Evolutionary conservation across 2,888 invertebrate species (phyloP).

Genomic region (Panopea generosa): DNA sequence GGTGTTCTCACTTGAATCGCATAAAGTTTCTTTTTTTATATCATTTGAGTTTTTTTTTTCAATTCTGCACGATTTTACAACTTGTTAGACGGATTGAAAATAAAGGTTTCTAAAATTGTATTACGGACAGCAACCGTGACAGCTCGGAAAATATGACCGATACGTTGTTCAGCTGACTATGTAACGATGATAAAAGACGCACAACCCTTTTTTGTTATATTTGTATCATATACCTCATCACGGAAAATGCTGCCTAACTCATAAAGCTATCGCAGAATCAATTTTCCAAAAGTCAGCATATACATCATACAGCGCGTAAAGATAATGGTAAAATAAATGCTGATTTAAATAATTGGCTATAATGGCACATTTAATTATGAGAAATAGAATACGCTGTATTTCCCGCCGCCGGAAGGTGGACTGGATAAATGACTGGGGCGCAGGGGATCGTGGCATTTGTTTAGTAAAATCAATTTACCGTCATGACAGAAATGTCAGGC

Average conservation of each 20-base stretch:
- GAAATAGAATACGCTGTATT: conserved; percentile 60
- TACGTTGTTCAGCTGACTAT: no score
- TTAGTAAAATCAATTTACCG: conserved; percentile 57
- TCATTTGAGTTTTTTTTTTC: no score
- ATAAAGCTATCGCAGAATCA: background rate
- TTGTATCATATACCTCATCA: no score
- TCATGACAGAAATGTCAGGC: conserved; percentile 58
- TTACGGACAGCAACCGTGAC: no score
- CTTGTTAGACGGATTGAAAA: no score
- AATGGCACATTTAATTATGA: conserved; percentile 65
- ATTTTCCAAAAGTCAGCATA: conserved; percentile 23
- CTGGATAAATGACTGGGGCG: conserved; percentile 54
- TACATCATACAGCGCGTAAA: conserved; percentile 55
- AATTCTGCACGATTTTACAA: no score
- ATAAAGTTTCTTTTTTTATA: no score
- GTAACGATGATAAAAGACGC: no score
- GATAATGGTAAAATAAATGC: conserved; percentile 63
- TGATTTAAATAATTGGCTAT: conserved; percentile 58
- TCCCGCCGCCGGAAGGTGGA: conserved; percentile 57
- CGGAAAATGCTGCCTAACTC: background rate
- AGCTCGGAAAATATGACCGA: no score
- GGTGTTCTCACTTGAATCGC: no score
- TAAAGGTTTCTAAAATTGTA: no score
- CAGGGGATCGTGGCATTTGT: conserved; percentile 60
- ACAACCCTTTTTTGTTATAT: no score